phyloP scores from a whole-genome alignment of 2,113 vertebrate species.

The Ochotona princeps region DNA sequence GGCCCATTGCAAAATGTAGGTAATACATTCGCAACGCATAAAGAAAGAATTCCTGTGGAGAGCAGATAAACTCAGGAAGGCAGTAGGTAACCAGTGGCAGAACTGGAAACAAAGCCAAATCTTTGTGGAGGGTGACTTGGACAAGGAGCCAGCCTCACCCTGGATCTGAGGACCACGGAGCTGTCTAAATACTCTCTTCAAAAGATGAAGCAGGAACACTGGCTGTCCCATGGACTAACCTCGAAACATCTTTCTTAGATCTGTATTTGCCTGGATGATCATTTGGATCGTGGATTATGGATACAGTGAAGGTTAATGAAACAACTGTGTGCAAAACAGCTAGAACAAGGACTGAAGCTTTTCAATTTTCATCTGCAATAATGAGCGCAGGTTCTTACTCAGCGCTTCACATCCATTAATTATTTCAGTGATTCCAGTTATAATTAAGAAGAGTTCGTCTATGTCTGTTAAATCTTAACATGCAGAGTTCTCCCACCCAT shows the following conservation, averaged over 20 bases:
- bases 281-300: not conserved
- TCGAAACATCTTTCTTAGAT: not conserved
- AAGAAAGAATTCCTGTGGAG: not conserved
- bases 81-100: not conserved
- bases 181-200: not conserved
- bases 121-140: not conserved
- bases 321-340: slow-evolving; percentile 18
- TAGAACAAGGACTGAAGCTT: slow-evolving; percentile 36
- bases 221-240: not conserved
- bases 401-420: slow-evolving; percentile 27
- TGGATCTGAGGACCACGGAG: not conserved
- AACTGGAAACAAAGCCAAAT: not conserved
- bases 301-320: slow-evolving; percentile 16
- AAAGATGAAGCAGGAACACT: not conserved
- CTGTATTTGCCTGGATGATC: not conserved
- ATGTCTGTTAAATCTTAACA: slow-evolving; percentile 38
- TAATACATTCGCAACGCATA: not conserved
- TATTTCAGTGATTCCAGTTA: slow-evolving; percentile 63
- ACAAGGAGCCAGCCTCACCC: not conserved
- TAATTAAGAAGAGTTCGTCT: slow-evolving; percentile 62
- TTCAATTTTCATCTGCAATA: slow-evolving; percentile 49
- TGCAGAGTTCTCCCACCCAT: not conserved
- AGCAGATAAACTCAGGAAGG: not conserved
- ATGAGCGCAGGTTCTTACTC: slow-evolving; percentile 32
- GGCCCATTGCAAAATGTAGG: not conserved